These are phyloP conservation scores for Gobio occitaniae DNA, from an alignment of 2,797 vertebrate genomes.

Conservation along the genomic window DNA sequence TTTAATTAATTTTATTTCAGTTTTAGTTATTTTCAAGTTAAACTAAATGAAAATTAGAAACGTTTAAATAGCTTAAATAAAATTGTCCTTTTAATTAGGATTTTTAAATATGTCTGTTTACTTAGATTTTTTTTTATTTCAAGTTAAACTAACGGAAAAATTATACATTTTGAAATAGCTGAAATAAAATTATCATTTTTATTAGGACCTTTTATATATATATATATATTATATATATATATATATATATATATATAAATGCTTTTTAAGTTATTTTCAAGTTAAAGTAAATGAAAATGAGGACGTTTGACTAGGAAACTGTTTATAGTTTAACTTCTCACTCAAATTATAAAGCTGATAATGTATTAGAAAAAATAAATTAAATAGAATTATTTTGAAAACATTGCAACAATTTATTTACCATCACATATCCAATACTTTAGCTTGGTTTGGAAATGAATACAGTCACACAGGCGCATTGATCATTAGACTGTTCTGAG, in stretches of 20 bases:
- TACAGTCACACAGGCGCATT: background rate
- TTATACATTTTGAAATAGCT: background rate
- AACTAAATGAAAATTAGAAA: too few relatives aligned
- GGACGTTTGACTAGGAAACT: too few relatives aligned
- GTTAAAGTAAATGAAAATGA: too few relatives aligned
- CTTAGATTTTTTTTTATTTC: background rate
- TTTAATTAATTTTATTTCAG: too few relatives aligned
- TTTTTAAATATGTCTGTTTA: too few relatives aligned
- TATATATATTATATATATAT: too few relatives aligned
- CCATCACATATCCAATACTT: background rate
- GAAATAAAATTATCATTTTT: background rate
- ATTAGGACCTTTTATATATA: background rate
- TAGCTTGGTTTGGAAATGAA: background rate
- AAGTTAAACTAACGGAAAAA: background rate
- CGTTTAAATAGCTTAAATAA: too few relatives aligned
- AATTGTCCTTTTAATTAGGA: too few relatives aligned
- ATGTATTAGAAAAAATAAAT: background rate
- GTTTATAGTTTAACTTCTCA: background rate
- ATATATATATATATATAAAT: too few relatives aligned
- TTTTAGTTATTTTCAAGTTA: too few relatives aligned
- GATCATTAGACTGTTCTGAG: background rate
- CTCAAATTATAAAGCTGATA: background rate
- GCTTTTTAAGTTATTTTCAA: background rate
- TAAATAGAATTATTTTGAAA: background rate
- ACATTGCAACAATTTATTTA: conserved; percentile 12